Evolutionary conservation across 2,888 invertebrate species (phyloP).

Genomic region (Loripinus fragilis): DNA sequence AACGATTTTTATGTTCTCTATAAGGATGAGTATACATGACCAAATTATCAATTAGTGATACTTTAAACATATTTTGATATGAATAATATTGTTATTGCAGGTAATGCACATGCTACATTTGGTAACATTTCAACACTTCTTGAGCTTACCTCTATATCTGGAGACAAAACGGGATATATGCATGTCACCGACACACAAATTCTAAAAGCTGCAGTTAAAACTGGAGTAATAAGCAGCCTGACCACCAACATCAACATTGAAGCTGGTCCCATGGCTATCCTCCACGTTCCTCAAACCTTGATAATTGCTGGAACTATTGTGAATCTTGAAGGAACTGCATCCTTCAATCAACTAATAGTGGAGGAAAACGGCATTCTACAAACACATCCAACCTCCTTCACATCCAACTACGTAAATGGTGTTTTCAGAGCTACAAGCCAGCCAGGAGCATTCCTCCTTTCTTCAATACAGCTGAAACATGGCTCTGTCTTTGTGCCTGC

Average conservation of each 20-base stretch:
- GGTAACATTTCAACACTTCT: constrained; percentile 50
- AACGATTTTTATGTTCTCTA: too few species aligned
- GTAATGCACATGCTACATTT: constrained; percentile 64
- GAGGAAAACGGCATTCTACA: constrained; percentile 64
- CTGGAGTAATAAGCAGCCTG: constrained; percentile 60
- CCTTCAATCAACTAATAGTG: constrained; percentile 70
- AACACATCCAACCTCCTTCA: constrained; percentile 64
- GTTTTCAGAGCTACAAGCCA: constrained; percentile 57
- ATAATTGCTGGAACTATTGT: constrained; percentile 67
- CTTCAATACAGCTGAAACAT: constrained; percentile 61
- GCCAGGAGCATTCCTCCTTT: constrained; percentile 63
- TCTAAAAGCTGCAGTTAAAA: constrained; percentile 67
- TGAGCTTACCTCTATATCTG: constrained; percentile 56
- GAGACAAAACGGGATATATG: constrained; percentile 70
- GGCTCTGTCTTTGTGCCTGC: constrained; percentile 64
- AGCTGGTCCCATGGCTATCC: constrained; percentile 58
- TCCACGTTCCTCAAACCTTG: constrained; percentile 69
- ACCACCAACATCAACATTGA: constrained; percentile 66
- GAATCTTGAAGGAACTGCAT: constrained; percentile 65
- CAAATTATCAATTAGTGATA: too few species aligned
- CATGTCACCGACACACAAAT: constrained; percentile 62
- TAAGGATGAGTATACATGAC: too few species aligned
- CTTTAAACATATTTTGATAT: too few species aligned
- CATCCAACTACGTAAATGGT: constrained; percentile 64
- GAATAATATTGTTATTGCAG: too few species aligned